Evolutionary conservation across 2,113 vertebrate species (phyloP), one percentile per base, ranked within the genome.

Genomic region (Otus sunia): DNA sequence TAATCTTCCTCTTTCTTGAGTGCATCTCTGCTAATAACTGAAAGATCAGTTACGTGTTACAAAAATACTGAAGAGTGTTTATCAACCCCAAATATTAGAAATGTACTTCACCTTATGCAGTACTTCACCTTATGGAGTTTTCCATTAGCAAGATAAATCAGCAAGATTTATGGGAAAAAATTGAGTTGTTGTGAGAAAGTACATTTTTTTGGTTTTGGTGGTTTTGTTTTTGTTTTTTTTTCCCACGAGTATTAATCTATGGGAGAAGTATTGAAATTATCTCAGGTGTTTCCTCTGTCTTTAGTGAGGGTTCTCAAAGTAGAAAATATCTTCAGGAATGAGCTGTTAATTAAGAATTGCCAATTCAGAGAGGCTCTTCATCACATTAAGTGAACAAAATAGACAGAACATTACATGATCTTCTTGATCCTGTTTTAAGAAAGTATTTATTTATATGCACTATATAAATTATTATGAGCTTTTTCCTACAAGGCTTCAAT

Each of bases 161-260:
- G 21, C n/a, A 83, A 58, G 22, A 63, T 34, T 67, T 78, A 49
- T 52, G 22, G 59, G 21, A 81, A 43, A 80, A 53, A 11, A 69
- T 47, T 47, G 22, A 56, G 26, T 27, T 73, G 27, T 60, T 81
- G 4, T 76, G 13, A 64, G 59, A 82, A 94, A 82, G 34, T 29
- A 39, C 4, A 1, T 56, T 26, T 12, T n/a, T 8, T 1, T 10
- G n/a, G 25, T 39, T 8, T 1, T 10, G 29, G 6, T 2, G 19
- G 6, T 1, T 9, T 12, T 29, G 1, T 8, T 11, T 11, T 22
- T 23, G 15, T 4, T 3, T 29, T 20, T 21, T 26, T 13, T 4
- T 8, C 5, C 30, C 4, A 4, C 14, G 47, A 64, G 12, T 77
- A 58, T 86, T 92, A 60, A 49, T 20, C 20, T 26, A 30, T 1